Conservation (phyloP, 2,113 vertebrate species). For the Megaceryle torquata region DNA sequence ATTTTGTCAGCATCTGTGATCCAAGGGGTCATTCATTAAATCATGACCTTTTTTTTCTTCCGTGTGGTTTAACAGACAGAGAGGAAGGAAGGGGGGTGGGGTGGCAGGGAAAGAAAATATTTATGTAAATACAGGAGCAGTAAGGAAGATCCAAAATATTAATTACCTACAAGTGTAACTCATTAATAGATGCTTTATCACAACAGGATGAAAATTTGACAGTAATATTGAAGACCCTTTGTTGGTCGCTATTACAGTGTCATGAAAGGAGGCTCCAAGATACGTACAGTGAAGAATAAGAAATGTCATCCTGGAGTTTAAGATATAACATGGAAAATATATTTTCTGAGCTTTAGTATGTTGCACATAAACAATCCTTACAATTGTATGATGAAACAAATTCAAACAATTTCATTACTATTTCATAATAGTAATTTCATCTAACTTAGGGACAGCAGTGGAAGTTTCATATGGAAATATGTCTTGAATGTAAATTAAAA, state of each 20-base stretch:
- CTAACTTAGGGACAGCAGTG: not conserved
- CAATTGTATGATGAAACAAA: not conserved
- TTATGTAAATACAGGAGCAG: not conserved
- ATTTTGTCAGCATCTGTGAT: slow-evolving; percentile 54
- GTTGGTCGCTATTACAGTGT: not conserved
- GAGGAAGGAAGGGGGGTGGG: not conserved
- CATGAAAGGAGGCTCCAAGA: not conserved
- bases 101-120: not conserved
- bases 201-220: not conserved
- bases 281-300: not conserved
- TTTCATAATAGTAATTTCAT: not conserved
- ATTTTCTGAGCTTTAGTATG: not conserved
- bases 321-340: not conserved
- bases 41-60: slow-evolving; percentile 1
- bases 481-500: not conserved
- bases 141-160: not conserved
- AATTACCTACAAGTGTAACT: not conserved
- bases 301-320: not conserved
- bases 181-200: not conserved
- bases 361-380: not conserved
- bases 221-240: not conserved
- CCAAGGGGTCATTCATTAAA: slow-evolving; percentile 45
- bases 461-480: not conserved
- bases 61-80: not conserved
- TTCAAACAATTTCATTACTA: not conserved